Percentiles rank a stretch among this genome's conserved stretches.
phyloP scores from a whole-genome alignment of 2,888 invertebrate genomes.

The Acanthosepion lycidas region DNA sequence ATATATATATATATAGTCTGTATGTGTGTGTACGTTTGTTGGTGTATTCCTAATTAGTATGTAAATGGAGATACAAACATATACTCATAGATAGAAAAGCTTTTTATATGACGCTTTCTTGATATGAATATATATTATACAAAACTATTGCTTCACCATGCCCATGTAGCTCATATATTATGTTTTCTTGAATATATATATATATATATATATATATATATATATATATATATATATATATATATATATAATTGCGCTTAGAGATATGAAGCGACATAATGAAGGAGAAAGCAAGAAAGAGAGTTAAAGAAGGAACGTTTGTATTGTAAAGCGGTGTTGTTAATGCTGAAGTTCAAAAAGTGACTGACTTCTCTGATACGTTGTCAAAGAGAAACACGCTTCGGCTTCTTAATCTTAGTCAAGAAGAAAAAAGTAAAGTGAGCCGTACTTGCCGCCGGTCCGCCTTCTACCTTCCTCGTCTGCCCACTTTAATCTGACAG shows the following conservation, averaged over 20 bases:
- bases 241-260: background rate
- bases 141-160: too few relatives aligned
- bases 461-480: background rate
- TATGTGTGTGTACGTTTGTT: too few relatives aligned
- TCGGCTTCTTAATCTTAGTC: background rate
- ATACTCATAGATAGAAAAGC: too few relatives aligned
- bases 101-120: too few relatives aligned
- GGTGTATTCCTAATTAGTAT: too few relatives aligned
- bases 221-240: background rate
- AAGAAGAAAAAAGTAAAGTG: background rate
- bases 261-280: background rate
- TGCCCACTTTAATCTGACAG: slow-evolving; percentile 11
- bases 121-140: too few relatives aligned
- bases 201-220: too few relatives aligned
- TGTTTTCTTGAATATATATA: background rate
- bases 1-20: too few relatives aligned
- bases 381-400: background rate
- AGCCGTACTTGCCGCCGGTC: background rate
- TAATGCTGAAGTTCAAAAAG: background rate
- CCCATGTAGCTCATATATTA: background rate
- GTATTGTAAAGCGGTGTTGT: background rate
- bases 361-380: background rate
- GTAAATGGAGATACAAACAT: too few relatives aligned
- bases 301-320: background rate
- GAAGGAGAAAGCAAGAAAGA: too few relatives aligned